Evolutionary conservation across 1,140 invertebrate species (phyloP).

Genomic region (Drosophila bifasciata): DNA sequence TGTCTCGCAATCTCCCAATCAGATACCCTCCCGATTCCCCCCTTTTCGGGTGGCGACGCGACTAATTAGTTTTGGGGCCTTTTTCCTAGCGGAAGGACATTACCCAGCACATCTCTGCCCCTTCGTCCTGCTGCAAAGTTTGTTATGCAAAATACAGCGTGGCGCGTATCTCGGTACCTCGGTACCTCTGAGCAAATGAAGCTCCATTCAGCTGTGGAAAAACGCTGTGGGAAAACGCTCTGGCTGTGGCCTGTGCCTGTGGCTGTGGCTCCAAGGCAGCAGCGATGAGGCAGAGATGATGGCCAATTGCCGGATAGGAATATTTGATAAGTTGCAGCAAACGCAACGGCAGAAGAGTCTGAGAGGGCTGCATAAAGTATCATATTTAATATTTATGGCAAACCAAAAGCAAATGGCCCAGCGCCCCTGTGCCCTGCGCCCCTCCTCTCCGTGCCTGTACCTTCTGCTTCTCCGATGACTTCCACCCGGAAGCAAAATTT

Average conservation of each 20-base stretch:
- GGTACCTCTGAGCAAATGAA: constrained; percentile 71
- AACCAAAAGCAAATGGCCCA: too few relatives aligned
- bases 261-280: constrained; percentile 60
- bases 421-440: constrained; percentile 13
- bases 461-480: neutral
- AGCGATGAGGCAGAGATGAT: constrained; percentile 50
- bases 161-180: constrained; percentile 51
- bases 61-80: constrained; percentile 76
- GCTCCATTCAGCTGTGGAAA: constrained; percentile 60
- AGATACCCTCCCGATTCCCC: too few relatives aligned
- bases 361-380: constrained; percentile 66
- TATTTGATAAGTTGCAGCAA: constrained; percentile 77
- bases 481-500: constrained; percentile 46
- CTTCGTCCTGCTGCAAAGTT: constrained; percentile 52
- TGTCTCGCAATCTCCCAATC: too few relatives aligned
- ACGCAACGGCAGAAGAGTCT: constrained; percentile 1
- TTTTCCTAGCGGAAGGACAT: constrained; percentile 40
- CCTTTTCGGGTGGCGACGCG: constrained; percentile 24
- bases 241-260: constrained; percentile 67
- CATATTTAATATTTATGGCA: constrained; percentile 82
- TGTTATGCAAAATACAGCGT: constrained; percentile 78
- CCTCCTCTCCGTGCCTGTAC: neutral
- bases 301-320: constrained; percentile 78
- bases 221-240: constrained; percentile 40
- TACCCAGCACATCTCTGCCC: neutral